Evolutionary conservation across 2,797 vertebrate genomes (phyloP).

Genomic region (Schizothorax lantsangensis): DNA sequence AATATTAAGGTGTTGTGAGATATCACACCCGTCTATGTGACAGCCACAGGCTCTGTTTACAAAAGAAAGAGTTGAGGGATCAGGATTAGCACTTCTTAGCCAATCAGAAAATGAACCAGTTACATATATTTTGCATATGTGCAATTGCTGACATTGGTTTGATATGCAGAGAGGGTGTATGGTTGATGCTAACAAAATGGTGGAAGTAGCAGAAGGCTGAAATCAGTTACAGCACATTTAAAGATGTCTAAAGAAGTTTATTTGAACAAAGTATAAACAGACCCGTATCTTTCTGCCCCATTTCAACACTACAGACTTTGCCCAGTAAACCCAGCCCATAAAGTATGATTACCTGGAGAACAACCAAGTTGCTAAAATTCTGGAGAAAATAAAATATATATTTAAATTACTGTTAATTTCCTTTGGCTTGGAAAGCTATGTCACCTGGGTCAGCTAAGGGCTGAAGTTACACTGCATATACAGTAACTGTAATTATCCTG

Average conservation of each 20-base stretch:
- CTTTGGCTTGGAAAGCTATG: background rate
- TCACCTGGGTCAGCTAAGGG: background rate
- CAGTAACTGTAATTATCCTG: background rate
- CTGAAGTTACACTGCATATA: background rate
- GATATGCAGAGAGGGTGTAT: background rate
- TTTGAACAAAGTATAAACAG: slow-evolving; percentile 1
- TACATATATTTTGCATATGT: background rate
- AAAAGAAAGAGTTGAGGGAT: background rate
- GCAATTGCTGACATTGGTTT: background rate
- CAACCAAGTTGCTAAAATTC: background rate
- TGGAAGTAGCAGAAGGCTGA: background rate
- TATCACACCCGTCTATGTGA: background rate
- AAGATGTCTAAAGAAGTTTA: background rate
- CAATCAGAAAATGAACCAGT: background rate
- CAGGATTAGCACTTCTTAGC: background rate
- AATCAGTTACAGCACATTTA: background rate
- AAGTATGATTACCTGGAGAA: background rate
- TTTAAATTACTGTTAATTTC: background rate
- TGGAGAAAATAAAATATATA: background rate
- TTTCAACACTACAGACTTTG: background rate
- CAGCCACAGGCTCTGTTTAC: background rate
- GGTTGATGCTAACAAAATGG: background rate
- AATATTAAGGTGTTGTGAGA: background rate
- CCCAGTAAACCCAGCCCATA: background rate
- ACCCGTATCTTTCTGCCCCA: background rate